Base-by-base conservation (phyloP, 2,113 vertebrate genomes). In the Podarcis muralis region DNA sequence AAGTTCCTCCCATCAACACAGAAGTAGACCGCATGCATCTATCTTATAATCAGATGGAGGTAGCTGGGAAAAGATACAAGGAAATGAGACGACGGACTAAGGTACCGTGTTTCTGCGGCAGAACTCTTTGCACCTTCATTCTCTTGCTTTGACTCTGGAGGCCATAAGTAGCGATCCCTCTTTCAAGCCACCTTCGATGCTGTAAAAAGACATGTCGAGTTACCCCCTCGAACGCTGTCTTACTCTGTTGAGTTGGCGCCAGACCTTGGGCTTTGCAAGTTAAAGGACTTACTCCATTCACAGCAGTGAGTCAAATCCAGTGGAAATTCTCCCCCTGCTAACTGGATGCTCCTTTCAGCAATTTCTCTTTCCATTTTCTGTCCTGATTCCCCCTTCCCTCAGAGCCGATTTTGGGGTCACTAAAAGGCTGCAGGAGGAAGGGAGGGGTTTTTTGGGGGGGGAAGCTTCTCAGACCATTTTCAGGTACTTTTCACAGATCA, bases 1-100 rank as follows among this genome's bases (percentile, higher is more conserved):
- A 40, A 0, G 94, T 96, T 40, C 95, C 96, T 0, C 1, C 18
- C 9, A 25, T 92, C 1, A 75, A 86, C 35, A 66, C 18, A 1
- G 32, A 87, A 6, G 43, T 1, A 11, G 95, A 96, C 37, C 72
- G 0, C 83, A 91, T 81, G 82, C 95, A 93, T 15, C 74, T 94
- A 82, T 92, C 86, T 4, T 91, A 93, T 22, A 93, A 91, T 65
- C 90, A 96, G 32, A 96, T 95, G 94, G 94, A 96, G 20, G 93
- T 94, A 0, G 89, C 89, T 1, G 94, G 93, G 87, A 95, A 91
- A 82, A 83, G 57, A 8, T 94, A 94, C 87, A 81, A 72, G 0
- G 89, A 96, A 48, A 89, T 85, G 86, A 91, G 30, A 71, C 88
- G 90, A 40, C 88, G 40, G 35, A 1, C 3, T 7, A 95, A 94